Percentiles rank a stretch among this genome's conserved stretches.
Conservation (phyloP, 2,797 vertebrate species). For the Calcarius lapponicus region DNA sequence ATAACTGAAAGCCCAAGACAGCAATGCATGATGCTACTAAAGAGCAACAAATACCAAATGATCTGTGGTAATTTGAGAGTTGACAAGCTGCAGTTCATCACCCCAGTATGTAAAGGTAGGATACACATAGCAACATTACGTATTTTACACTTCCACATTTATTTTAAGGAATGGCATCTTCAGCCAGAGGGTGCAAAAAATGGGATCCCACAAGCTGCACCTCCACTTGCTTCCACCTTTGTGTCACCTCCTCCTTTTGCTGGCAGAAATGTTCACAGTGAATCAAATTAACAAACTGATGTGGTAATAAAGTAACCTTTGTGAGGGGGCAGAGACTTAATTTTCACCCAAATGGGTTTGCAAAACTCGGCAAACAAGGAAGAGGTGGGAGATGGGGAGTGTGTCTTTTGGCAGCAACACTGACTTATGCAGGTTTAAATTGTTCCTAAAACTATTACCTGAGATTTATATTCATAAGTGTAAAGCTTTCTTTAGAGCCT, state of each 20-base stretch:
- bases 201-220: background rate
- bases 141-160: background rate
- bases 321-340: background rate
- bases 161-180: background rate
- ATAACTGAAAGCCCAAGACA: background rate
- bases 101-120: background rate
- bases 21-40: background rate
- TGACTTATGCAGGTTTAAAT: background rate
- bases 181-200: background rate
- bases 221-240: background rate
- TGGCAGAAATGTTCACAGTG: background rate
- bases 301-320: background rate
- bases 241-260: background rate
- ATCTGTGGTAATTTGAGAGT: background rate
- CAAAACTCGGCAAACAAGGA: background rate
- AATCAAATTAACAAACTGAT: background rate
- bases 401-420: background rate
- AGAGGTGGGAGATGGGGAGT: background rate
- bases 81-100: background rate
- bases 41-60: background rate
- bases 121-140: background rate
- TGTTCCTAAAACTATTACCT: background rate
- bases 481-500: background rate
- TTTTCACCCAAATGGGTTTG: background rate
- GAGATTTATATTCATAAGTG: background rate